Base-by-base conservation (phyloP, 2,797 vertebrate genomes). In the Pangasius larnaudii region DNA sequence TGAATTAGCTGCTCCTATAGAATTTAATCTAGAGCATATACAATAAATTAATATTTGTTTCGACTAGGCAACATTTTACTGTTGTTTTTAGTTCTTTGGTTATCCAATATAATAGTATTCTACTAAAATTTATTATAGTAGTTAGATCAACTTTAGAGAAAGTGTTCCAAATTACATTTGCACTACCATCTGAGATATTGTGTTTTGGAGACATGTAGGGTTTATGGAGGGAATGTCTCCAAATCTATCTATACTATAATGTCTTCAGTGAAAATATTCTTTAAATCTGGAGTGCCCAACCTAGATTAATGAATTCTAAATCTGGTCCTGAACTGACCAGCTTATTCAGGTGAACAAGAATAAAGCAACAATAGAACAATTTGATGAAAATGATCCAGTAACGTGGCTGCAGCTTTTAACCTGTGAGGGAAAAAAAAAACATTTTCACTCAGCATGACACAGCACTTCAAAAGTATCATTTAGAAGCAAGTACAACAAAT, bases 391-490 rank as follows among this genome's bases (percentile, higher is more conserved):
- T 39, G 30, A 51, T 53, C 53, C 74, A 61, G 36, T 27, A 85
- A 42, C 16, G 14, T 82, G 33, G 42, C 27, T 51, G 30, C 3
- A 1, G 42, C 63, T 61, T 61, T 2, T 39, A 83, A 81, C 30
- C 58, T 81, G 46, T 67, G 53, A 59, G 86, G 51, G n/a, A 36
- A 3, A 27, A 11, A 36, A 75, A n/a, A 19, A 56, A 18, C 0
- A 5, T 75, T 63, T 63, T 49, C 22, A 51, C 72, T 89, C 72
- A 89, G 80, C 85, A 89, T 89, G 85, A 89, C 51, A 65, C 72
- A 89, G 88, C 88, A 89, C 51, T 77, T 78, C 1, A 46, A 18
- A 53, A 1, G 11, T 30, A 86, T 82, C 46, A 65, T 61, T 71
- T 86, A 78, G n/a, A 42, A 61, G 11, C 33, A 58, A 39, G 42